Conservation (phyloP, 1,140 invertebrate species). For the Tetragnatha versicolor region DNA sequence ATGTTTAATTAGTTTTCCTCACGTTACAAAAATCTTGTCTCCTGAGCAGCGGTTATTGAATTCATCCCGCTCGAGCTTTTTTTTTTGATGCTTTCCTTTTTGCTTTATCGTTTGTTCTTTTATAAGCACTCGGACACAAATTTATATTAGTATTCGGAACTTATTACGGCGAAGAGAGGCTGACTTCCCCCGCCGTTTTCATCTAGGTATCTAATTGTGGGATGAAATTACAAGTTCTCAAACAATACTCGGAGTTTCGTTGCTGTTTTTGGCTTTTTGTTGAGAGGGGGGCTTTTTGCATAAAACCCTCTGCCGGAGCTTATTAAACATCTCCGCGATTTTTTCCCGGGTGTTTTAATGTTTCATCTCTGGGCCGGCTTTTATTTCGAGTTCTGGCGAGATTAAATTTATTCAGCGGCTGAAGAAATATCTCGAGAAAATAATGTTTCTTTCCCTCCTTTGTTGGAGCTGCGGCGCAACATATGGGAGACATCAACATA, state of each 20-base stretch:
- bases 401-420: slow-evolving; percentile 33
- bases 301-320: slow-evolving; percentile 5
- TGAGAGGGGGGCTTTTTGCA: too few relatives aligned
- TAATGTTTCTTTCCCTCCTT: slow-evolving; percentile 25
- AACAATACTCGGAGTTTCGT: too few relatives aligned
- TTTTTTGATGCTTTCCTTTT: background rate
- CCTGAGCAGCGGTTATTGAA: slow-evolving; percentile 24
- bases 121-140: slow-evolving; percentile 32
- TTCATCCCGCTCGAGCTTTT: background rate
- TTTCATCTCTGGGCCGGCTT: background rate
- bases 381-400: background rate
- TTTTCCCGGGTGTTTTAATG: slow-evolving; percentile 5
- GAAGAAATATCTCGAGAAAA: slow-evolving; percentile 7
- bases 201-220: slow-evolving; percentile 35
- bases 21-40: slow-evolving; percentile 48
- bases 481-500: slow-evolving; percentile 25
- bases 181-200: slow-evolving; percentile 2
- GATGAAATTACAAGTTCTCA: slow-evolving; percentile 43
- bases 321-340: slow-evolving; percentile 25
- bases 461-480: background rate
- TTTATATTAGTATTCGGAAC: slow-evolving; percentile 33
- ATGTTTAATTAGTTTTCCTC: slow-evolving; percentile 53
- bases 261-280: too few relatives aligned
- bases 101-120: slow-evolving; percentile 24
- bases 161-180: slow-evolving; percentile 22